A percentile compares a stretch with the other conserved stretches of the same genome.
These are phyloP conservation scores for Anneissia japonica DNA, from an alignment of 35 echinoderm and acorn worm genomes.

Conservation along the genomic window DNA sequence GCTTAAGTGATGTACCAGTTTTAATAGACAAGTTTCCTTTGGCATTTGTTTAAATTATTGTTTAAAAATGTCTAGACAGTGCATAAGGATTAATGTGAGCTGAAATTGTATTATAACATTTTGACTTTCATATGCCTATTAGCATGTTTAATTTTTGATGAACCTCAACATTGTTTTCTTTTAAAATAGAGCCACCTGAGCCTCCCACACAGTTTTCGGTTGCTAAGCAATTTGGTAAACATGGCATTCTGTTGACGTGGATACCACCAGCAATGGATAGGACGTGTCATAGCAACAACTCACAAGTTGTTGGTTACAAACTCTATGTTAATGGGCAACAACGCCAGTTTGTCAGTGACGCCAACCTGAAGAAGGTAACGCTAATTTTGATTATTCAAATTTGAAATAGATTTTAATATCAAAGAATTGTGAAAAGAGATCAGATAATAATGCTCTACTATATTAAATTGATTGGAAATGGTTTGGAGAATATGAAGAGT, in stretches of 20 bases:
- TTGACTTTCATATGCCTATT: too few relatives aligned
- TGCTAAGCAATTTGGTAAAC: slow-evolving; percentile 48
- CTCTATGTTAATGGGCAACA: slow-evolving; percentile 74
- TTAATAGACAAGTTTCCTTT: too few relatives aligned
- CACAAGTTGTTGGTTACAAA: slow-evolving; percentile 80
- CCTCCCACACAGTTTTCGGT: slow-evolving; percentile 52
- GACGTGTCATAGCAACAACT: slow-evolving; percentile 50
- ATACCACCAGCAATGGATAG: slow-evolving; percentile 57
- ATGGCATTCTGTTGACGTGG: slow-evolving; percentile 73
- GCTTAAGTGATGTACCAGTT: too few relatives aligned
- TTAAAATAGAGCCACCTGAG: slow-evolving; percentile 32
- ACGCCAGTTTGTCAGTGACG: slow-evolving; percentile 82
- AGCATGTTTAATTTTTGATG: too few relatives aligned
- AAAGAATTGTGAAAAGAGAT: not conserved
- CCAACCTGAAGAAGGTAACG: slow-evolving; percentile 82
- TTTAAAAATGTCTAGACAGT: too few relatives aligned
- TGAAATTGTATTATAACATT: too few relatives aligned
- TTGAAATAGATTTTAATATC: not conserved
- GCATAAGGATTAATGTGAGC: too few relatives aligned
- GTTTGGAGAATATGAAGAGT: too few relatives aligned
- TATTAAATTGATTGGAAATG: too few relatives aligned
- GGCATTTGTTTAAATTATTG: too few relatives aligned
- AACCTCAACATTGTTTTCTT: not conserved
- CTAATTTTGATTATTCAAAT: too few relatives aligned
- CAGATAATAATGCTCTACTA: not conserved